Conservation (phyloP, 2,797 vertebrate genomes). For the Betta splendens region DNA sequence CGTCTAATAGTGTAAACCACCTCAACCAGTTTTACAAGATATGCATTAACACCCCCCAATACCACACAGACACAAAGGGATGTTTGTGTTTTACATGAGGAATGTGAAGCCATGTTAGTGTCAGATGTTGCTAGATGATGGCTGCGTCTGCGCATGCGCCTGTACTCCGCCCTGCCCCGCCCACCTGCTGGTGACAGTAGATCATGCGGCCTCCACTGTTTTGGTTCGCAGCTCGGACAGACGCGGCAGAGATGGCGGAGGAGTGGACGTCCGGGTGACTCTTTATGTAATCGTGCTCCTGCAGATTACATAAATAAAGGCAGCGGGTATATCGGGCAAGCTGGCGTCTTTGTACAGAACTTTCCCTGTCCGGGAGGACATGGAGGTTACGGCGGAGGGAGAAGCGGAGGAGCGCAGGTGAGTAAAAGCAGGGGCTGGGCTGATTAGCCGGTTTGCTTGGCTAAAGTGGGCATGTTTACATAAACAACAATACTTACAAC, state of each 20-base stretch:
- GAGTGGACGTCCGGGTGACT: conserved; percentile 27
- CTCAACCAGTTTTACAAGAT: neutral
- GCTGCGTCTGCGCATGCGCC: no score
- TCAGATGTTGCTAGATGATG: no score
- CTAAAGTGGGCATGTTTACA: neutral
- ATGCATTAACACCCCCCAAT: neutral
- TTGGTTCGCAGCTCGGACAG: conserved; percentile 38
- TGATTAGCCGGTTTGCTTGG: conserved; percentile 1
- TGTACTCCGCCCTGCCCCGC: no score
- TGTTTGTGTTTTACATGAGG: neutral
- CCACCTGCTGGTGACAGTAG: conserved; percentile 33
- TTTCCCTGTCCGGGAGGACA: conserved; percentile 54
- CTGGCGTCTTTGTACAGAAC: conserved; percentile 50
- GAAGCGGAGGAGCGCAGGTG: conserved; percentile 78
- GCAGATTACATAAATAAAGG: neutral
- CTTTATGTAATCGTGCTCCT: neutral
- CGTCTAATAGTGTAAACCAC: neutral
- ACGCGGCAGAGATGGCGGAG: conserved; percentile 56
- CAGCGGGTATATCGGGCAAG: conserved; percentile 12
- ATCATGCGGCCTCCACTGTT: conserved; percentile 63
- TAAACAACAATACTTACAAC: no score
- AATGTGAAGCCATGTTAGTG: no score
- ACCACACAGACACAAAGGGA: neutral
- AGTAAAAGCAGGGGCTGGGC: conserved; percentile 33
- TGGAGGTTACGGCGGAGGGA: conserved; percentile 72